Evolutionary conservation across 2,888 invertebrate species (phyloP), one percentile per base, ranked within the genome.

Genomic region (Orthonychiurus folsomi): DNA sequence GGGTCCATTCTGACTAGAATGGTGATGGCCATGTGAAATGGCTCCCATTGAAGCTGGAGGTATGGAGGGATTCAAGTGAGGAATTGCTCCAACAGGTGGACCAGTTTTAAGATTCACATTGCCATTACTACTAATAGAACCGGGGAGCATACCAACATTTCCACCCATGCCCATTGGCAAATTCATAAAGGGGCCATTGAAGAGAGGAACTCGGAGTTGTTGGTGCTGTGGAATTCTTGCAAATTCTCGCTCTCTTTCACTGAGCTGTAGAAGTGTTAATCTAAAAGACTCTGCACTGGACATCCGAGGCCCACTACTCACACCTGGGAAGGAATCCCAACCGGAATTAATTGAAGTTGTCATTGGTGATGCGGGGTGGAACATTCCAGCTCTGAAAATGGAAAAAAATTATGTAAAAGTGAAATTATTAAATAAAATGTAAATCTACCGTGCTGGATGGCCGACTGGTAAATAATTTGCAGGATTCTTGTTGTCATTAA

Each of bases 1-100:
- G 21, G 65, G 68, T 63, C 71, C 69, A 66, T 71, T 71, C 66
- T 69, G 69, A 70, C 69, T 70, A 70, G 71, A 67, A 56, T 64
- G 60, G 64, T 70, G 66, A 53, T 66, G 66, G 54, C 63, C 66
- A 64, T 66, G 68, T 50, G 63, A 64, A 47, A 62, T 65, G 50
- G 66, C 56, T 24, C 56, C 60, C 26, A 66, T 60, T 26, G 67
- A 62, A 21, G 63, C 64, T 23, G 64, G 61, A 59, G 64, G 52
- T 26, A 63, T 63, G 56, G 66, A 60, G 50, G 68, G 66, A 63
- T 63, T 66, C 23, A 71, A 28, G 37, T 67, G 60, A 52, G 71
- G 69, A 61, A 69, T 65, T 25, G 63, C 56, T 52, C 63, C 66
- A 54, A 66, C 63, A 26, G 60, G 20, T 24, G 67, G 65, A 62